phyloP scores from a whole-genome alignment of 2,113 vertebrate species.

The Pavo muticus region DNA sequence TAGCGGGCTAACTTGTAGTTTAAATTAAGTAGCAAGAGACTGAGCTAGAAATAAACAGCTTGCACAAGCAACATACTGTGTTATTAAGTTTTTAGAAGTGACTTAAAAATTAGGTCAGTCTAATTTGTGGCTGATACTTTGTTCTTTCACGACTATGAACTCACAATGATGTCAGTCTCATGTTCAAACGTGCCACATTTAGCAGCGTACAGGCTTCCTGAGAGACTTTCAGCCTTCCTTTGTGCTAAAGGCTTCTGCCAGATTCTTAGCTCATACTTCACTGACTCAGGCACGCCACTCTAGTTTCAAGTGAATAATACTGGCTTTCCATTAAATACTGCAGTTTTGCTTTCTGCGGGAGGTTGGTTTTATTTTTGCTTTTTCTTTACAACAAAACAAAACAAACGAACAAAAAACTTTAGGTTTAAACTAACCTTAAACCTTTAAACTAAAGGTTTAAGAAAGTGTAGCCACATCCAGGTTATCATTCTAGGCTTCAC shows the following conservation, averaged over 20 bases:
- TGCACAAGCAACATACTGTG: slow-evolving; percentile 36
- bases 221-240: slow-evolving; percentile 69
- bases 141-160: slow-evolving; percentile 67
- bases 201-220: slow-evolving; percentile 36
- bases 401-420: neutral
- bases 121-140: slow-evolving; percentile 68
- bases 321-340: slow-evolving; percentile 42
- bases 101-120: slow-evolving; percentile 70
- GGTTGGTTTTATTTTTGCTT: fast-evolving
- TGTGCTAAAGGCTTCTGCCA: slow-evolving; percentile 64
- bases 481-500: neutral
- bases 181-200: slow-evolving; percentile 71
- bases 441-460: neutral
- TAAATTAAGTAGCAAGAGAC: neutral
- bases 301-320: slow-evolving; percentile 57
- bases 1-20: neutral
- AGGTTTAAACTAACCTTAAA: neutral
- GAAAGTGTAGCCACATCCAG: neutral
- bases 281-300: slow-evolving; percentile 63
- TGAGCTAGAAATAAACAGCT: slow-evolving; percentile 54
- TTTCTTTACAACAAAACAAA: neutral
- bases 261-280: slow-evolving; percentile 62
- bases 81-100: slow-evolving; percentile 41
- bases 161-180: slow-evolving; percentile 66
- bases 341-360: neutral